phyloP scores from a whole-genome alignment of 1,140 invertebrate genomes.

The Bombus balteatus region DNA sequence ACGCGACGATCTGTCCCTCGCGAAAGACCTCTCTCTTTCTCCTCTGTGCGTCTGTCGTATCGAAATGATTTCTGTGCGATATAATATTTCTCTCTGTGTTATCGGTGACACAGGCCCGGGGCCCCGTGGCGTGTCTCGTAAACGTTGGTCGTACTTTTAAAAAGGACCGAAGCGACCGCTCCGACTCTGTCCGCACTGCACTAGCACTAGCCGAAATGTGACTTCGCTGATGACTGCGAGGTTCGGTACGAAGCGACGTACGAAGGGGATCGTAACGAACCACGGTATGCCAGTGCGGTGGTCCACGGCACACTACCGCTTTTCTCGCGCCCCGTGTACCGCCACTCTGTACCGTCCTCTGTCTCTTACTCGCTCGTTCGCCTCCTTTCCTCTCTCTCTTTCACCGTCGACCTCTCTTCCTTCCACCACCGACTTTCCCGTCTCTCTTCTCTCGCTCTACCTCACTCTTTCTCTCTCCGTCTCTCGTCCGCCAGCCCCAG shows the following conservation, averaged over 20 bases:
- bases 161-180: conserved; percentile 39
- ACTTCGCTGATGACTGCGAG: conserved; percentile 73
- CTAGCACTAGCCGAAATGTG: conserved; percentile 79
- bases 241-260: conserved; percentile 73
- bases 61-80: conserved; percentile 19
- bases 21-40: conserved; percentile 36
- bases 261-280: conserved; percentile 80
- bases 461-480: background rate
- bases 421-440: conserved; percentile 52
- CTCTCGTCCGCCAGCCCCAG: background rate
- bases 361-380: conserved; percentile 73
- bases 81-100: conserved; percentile 26
- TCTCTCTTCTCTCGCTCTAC: background rate
- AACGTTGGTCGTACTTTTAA: conserved; percentile 11
- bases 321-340: conserved; percentile 83
- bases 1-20: conserved; percentile 75
- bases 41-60: conserved; percentile 22
- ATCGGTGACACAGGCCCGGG: conserved; percentile 25
- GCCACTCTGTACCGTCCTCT: conserved; percentile 79
- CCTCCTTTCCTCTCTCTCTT: conserved; percentile 67
- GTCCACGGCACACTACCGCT: conserved; percentile 83
- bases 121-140: conserved; percentile 29
- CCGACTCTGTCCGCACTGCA: conserved; percentile 72
- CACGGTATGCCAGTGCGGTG: conserved; percentile 83
- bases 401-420: conserved; percentile 45